phyloP scores from a whole-genome alignment of 1,140 invertebrate species.

The Philaenus spumarius region DNA sequence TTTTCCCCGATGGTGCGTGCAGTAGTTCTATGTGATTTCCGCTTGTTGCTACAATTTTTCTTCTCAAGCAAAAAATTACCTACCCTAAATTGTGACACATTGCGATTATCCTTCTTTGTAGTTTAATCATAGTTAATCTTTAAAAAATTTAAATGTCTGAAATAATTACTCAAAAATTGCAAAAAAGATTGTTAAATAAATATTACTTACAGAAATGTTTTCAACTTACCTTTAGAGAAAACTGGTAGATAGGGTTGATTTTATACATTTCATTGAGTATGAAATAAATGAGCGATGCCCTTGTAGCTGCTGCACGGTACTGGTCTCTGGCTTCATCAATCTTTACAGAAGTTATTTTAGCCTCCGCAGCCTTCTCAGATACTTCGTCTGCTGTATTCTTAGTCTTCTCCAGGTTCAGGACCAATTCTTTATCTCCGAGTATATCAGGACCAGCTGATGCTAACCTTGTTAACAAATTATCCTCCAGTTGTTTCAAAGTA shows the following conservation, averaged over 20 bases:
- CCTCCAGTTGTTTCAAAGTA: constrained; percentile 82
- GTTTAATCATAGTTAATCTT: too few species aligned
- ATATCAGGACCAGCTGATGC: constrained; percentile 87
- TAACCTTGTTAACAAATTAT: constrained; percentile 75
- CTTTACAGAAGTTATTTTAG: constrained; percentile 74
- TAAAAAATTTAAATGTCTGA: too few species aligned
- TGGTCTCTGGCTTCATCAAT: constrained; percentile 87
- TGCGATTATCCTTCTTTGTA: too few species aligned
- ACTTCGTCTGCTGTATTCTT: constrained; percentile 90
- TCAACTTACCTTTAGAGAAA: constrained; percentile 70
- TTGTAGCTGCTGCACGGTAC: constrained; percentile 76
- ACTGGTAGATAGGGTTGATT: constrained; percentile 95
- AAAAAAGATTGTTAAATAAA: too few species aligned
- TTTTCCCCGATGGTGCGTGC: too few species aligned
- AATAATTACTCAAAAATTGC: too few species aligned
- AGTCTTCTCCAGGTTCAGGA: constrained; percentile 88
- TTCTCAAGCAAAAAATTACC: too few species aligned
- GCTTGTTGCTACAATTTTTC: too few species aligned
- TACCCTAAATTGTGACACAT: too few species aligned
- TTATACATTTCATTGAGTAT: constrained; percentile 89
- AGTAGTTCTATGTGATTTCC: too few species aligned
- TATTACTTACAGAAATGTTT: neutral
- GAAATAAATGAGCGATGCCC: constrained; percentile 90
- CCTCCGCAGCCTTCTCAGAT: constrained; percentile 75
- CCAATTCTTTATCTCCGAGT: constrained; percentile 80